Percentiles rank a stretch among this genome's conserved stretches.
Conservation (phyloP, 2,888 invertebrate genomes). For the Hydrotaea cyrtoneurina region DNA sequence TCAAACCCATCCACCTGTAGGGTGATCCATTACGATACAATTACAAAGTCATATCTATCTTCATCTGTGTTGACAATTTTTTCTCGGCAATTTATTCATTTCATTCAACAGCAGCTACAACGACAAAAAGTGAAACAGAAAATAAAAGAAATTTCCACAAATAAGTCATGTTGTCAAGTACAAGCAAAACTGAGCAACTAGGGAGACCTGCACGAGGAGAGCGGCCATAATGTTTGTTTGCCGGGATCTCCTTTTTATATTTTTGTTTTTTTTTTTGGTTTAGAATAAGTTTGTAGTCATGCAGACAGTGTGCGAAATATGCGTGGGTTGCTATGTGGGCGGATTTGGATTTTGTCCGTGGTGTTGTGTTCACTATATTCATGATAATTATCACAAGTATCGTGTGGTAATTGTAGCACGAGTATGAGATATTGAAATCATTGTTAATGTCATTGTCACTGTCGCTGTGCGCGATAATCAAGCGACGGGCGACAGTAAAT, state of each 20-base stretch:
- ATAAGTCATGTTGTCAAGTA: slow-evolving; percentile 12
- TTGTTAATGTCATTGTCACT: neutral
- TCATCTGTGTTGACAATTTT: slow-evolving; percentile 5
- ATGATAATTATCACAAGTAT: neutral
- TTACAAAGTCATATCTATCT: neutral
- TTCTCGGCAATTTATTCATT: neutral
- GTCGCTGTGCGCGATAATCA: neutral
- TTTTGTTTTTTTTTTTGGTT: neutral
- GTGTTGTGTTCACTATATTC: neutral
- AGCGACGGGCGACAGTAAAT: neutral
- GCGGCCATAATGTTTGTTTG: neutral
- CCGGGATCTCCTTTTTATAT: too few species aligned
- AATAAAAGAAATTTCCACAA: neutral
- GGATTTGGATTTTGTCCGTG: neutral
- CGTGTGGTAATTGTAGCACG: neutral
- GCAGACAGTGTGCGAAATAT: neutral
- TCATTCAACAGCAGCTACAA: neutral
- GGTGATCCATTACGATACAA: neutral
- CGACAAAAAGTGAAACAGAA: neutral
- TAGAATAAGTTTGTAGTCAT: neutral
- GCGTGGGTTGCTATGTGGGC: neutral
- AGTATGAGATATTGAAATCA: slow-evolving; percentile 12
- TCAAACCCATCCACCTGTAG: neutral
- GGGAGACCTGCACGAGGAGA: neutral
- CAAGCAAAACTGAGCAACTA: neutral